These are phyloP conservation scores for Xestia ashworthii DNA, from an alignment of 2,888 invertebrate species.

Conservation along the genomic window DNA sequence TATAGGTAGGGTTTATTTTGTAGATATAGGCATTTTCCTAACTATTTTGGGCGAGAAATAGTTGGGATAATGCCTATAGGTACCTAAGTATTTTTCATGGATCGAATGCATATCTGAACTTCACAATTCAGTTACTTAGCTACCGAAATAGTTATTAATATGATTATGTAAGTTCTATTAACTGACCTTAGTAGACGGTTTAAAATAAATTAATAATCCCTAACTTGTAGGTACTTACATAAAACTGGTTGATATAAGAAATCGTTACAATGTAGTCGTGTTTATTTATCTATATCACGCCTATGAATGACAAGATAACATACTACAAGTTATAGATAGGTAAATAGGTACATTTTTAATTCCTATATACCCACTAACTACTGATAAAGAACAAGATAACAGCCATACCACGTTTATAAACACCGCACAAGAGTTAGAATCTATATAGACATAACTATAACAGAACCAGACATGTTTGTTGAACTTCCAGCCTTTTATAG, in stretches of 20 bases:
- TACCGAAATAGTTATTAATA: neutral
- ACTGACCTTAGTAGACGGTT: neutral
- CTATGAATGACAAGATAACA: constrained; percentile 57
- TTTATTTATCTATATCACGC: constrained; percentile 31
- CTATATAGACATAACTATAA: constrained; percentile 20
- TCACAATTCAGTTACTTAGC: neutral
- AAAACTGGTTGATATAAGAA: neutral
- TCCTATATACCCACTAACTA: constrained; percentile 28
- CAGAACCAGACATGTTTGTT: constrained; percentile 3
- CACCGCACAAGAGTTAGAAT: constrained; percentile 25
- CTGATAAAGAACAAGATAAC: constrained; percentile 59
- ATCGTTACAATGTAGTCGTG: constrained; percentile 10
- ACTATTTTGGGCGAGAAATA: neutral
- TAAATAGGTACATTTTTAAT: constrained; percentile 55
- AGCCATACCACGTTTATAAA: constrained; percentile 46
- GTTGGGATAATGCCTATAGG: no score
- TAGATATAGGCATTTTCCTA: neutral
- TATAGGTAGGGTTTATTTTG: neutral
- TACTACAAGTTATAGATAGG: constrained; percentile 37
- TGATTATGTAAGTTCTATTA: neutral
- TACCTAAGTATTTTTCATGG: neutral
- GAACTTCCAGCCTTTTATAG: neutral
- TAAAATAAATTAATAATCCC: neutral
- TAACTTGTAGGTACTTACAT: neutral
- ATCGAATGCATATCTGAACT: neutral